Percentiles rank a stretch among this genome's conserved stretches.
Conservation (phyloP, 2,797 vertebrate species). For the Crax fasciolata region DNA sequence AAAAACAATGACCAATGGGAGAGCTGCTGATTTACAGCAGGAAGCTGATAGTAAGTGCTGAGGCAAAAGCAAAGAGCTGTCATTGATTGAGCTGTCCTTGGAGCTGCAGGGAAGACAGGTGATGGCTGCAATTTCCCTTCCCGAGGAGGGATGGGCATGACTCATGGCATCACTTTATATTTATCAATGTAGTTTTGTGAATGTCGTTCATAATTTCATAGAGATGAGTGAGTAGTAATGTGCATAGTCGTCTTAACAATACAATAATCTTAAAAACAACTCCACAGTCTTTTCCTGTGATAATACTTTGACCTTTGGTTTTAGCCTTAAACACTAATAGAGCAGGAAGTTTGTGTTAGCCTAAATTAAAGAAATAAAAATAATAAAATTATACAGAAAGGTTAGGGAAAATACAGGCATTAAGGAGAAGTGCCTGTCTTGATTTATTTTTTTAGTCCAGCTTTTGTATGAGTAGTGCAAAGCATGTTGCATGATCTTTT, state of each 20-base stretch:
- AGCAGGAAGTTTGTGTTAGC: neutral
- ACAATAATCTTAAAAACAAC: neutral
- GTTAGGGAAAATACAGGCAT: neutral
- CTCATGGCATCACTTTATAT: conserved; percentile 26
- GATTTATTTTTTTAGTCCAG: neutral
- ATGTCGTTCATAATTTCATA: neutral
- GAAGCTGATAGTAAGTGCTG: conserved; percentile 47
- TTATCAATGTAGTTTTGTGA: conserved; percentile 19
- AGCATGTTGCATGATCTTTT: neutral
- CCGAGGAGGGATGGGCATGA: conserved; percentile 16
- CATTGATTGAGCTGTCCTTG: conserved; percentile 32
- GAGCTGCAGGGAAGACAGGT: neutral
- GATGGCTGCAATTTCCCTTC: neutral
- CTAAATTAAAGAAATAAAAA: neutral
- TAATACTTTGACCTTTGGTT: neutral
- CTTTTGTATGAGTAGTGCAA: neutral
- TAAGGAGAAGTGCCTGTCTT: neutral
- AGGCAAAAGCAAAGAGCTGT: conserved; percentile 5
- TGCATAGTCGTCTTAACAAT: neutral
- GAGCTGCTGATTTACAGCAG: conserved; percentile 57
- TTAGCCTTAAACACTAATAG: neutral
- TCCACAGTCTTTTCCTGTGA: neutral
- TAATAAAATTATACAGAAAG: neutral
- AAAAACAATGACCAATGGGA: conserved; percentile 24
- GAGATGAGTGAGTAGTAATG: conserved; percentile 19